phyloP scores from a whole-genome alignment of 2,113 vertebrate species.

The Gasterosteus aculeatus region DNA sequence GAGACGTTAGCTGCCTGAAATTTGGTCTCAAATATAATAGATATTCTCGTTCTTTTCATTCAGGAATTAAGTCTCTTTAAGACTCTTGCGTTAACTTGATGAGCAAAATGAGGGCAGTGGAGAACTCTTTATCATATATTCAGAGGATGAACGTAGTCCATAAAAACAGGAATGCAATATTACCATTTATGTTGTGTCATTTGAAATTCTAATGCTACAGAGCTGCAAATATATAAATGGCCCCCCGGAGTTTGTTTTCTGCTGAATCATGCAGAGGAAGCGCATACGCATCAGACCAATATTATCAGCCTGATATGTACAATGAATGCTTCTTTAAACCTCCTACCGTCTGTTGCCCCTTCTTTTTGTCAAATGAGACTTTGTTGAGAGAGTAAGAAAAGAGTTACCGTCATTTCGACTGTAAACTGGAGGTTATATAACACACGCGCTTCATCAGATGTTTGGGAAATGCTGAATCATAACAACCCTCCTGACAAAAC shows the following conservation, averaged over 20 bases:
- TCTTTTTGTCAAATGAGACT: neutral
- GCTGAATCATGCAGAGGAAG: conserved; percentile 37
- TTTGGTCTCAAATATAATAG: neutral
- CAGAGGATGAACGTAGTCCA: conserved; percentile 30
- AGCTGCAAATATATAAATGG: conserved; percentile 37
- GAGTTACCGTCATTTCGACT: neutral
- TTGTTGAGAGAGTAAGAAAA: neutral
- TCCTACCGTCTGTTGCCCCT: neutral
- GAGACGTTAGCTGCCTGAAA: conserved; percentile 1
- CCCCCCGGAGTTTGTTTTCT: neutral
- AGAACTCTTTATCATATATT: conserved; percentile 33
- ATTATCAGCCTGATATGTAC: neutral
- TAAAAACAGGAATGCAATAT: conserved; percentile 12
- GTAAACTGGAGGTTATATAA: neutral
- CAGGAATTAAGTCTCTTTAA: neutral
- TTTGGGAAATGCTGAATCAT: conserved; percentile 11
- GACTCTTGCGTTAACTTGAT: conserved; percentile 10
- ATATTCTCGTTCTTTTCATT: neutral
- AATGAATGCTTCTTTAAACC: neutral
- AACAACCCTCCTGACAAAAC: neutral
- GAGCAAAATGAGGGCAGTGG: conserved; percentile 21
- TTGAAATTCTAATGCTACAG: conserved; percentile 43
- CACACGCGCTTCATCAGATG: neutral
- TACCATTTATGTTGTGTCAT: conserved; percentile 26
- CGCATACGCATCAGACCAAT: neutral